Conservation (phyloP, 37 sponge, comb jelly and placozoan species). For the Lycopodina hypogea region DNA sequence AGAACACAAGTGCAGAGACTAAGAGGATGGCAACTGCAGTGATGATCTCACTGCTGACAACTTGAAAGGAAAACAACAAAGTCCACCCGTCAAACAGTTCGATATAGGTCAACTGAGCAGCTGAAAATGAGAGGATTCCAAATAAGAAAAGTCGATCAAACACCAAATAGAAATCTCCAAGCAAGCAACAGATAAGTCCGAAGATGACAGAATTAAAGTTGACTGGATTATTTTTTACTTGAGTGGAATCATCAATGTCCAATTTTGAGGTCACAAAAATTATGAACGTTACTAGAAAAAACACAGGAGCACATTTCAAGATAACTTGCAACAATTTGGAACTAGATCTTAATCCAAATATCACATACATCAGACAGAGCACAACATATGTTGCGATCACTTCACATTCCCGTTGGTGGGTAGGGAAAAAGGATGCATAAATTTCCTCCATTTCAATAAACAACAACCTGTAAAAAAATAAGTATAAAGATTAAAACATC, state of each 20-base stretch:
- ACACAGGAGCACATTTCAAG: conserved; percentile 31
- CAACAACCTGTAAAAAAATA: no score
- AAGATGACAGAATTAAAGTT: conserved; percentile 12
- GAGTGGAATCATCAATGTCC: background rate
- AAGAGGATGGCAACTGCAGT: background rate
- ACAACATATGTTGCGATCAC: background rate
- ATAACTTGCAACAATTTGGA: conserved; percentile 9
- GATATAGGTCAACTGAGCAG: conserved; percentile 40
- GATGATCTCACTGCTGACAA: conserved; percentile 1
- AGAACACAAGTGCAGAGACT: conserved; percentile 25
- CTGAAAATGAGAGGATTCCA: conserved; percentile 53
- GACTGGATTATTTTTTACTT: background rate
- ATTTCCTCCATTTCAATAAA: background rate
- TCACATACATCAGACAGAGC: conserved; percentile 1
- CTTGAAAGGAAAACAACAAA: background rate
- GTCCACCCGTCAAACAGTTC: conserved; percentile 35
- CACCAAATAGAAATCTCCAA: conserved; percentile 56
- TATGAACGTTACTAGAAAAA: background rate
- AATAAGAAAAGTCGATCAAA: conserved; percentile 35
- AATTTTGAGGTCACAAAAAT: background rate
- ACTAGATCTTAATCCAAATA: conserved; percentile 7
- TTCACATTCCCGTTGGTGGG: background rate
- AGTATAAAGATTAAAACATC: no score
- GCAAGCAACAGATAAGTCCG: conserved; percentile 42
- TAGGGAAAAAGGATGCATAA: background rate